Evolutionary conservation across 2,888 invertebrate species (phyloP).

Genomic region (Drosophila algonquin): DNA sequence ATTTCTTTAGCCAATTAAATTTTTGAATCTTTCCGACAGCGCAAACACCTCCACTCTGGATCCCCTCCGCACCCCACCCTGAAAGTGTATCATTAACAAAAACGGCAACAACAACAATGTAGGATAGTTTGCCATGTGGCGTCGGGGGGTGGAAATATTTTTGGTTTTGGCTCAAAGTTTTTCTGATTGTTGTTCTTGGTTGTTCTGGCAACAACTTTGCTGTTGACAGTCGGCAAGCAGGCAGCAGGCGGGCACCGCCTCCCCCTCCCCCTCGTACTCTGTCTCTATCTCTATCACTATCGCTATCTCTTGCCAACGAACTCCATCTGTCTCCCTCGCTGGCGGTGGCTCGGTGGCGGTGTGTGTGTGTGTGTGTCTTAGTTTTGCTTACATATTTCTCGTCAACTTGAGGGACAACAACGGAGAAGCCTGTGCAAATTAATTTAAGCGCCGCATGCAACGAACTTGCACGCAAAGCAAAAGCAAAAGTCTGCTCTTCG

Average conservation of each 20-base stretch:
- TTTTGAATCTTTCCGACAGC: constrained; percentile 17
- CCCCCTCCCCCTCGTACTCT: not conserved
- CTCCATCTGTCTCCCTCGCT: not conserved
- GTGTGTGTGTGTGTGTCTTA: not conserved
- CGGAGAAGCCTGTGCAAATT: constrained; percentile 55
- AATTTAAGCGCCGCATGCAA: constrained; percentile 73
- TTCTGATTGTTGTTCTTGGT: constrained; percentile 37
- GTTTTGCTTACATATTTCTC: constrained; percentile 53
- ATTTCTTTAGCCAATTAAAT: constrained; percentile 34
- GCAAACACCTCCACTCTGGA: constrained; percentile 16
- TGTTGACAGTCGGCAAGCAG: constrained; percentile 37
- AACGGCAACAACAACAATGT: constrained; percentile 10
- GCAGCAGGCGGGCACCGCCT: not conserved
- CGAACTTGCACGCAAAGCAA: constrained; percentile 54
- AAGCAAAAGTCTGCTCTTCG: constrained; percentile 38
- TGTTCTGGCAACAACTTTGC: constrained; percentile 46
- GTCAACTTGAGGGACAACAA: constrained; percentile 40
- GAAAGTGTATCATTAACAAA: constrained; percentile 30
- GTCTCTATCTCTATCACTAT: not conserved
- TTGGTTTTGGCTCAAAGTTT: constrained; percentile 40
- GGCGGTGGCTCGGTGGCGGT: not conserved
- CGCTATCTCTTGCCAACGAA: too few relatives aligned
- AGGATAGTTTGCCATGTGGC: constrained; percentile 26
- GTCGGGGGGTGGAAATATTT: constrained; percentile 25
- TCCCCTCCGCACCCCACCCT: not conserved